Conservation (phyloP, 2,888 invertebrate species). For the Poecilobothrus nobilitatus region DNA sequence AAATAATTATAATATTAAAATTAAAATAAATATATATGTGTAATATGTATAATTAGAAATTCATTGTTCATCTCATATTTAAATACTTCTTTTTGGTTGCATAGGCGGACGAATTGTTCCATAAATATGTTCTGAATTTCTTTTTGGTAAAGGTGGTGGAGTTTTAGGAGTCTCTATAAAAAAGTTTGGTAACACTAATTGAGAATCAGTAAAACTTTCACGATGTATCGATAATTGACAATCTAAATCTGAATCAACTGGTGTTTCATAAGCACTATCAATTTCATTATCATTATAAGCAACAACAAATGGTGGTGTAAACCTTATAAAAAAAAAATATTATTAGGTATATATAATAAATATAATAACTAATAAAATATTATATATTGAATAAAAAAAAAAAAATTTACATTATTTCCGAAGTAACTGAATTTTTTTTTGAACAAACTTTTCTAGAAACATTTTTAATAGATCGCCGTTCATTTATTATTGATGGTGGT, state of each 20-base stretch:
- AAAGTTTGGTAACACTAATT: background rate
- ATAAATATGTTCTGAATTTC: constrained; percentile 7
- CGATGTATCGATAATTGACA: background rate
- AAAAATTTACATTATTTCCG: no score
- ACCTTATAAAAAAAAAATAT: no score
- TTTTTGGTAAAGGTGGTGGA: background rate
- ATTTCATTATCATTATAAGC: background rate
- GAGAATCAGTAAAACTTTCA: background rate
- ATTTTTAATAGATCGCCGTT: no score
- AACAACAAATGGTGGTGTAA: background rate
- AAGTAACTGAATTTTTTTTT: no score
- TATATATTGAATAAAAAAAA: no score
- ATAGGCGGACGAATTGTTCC: background rate
- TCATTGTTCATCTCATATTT: no score
- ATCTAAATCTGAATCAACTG: background rate
- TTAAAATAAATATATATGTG: no score
- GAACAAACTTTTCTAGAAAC: no score
- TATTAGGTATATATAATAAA: no score
- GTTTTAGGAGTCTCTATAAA: background rate
- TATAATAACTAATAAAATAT: no score
- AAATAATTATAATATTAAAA: no score
- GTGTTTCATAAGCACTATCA: constrained; percentile 9
- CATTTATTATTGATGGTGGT: background rate
- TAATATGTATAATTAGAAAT: no score
- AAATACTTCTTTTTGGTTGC: background rate